phyloP scores from a whole-genome alignment of 2,888 invertebrate species.

The Incurvaria masculella region DNA sequence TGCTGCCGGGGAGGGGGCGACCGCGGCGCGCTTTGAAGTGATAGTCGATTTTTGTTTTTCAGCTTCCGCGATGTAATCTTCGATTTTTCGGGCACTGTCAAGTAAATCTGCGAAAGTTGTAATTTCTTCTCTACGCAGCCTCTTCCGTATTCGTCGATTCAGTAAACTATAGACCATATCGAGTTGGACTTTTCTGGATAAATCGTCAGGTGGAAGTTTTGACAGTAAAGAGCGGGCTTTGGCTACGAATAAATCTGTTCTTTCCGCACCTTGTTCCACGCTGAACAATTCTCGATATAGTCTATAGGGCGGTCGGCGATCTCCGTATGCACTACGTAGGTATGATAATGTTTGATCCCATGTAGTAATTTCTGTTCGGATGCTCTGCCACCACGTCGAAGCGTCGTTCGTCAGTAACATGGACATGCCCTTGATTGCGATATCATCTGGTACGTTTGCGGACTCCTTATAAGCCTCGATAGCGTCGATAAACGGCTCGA shows the following conservation, averaged over 20 bases:
- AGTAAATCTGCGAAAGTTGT: conserved; percentile 5
- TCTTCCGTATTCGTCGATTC: conserved; percentile 10
- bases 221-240: conserved; percentile 11
- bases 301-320: conserved; percentile 7
- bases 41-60: neutral
- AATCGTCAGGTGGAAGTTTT: conserved; percentile 6
- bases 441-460: neutral
- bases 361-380: conserved; percentile 1
- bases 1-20: too few species aligned
- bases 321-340: conserved; percentile 9
- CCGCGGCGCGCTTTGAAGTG: neutral
- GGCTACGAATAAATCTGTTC: conserved; percentile 11
- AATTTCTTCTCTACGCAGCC: conserved; percentile 19
- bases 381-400: neutral
- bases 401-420: neutral
- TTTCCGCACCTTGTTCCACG: conserved; percentile 7
- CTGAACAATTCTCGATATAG: conserved; percentile 11
- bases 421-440: neutral
- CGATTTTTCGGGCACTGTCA: conserved; percentile 5
- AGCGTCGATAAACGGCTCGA: neutral
- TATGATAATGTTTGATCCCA: conserved; percentile 10
- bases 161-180: conserved; percentile 15
- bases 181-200: conserved; percentile 7
- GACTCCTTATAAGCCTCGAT: neutral
- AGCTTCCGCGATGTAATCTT: conserved; percentile 2